Evolutionary conservation across 2,113 vertebrate genomes (phyloP).

Genomic region (Elanoides forficatus): DNA sequence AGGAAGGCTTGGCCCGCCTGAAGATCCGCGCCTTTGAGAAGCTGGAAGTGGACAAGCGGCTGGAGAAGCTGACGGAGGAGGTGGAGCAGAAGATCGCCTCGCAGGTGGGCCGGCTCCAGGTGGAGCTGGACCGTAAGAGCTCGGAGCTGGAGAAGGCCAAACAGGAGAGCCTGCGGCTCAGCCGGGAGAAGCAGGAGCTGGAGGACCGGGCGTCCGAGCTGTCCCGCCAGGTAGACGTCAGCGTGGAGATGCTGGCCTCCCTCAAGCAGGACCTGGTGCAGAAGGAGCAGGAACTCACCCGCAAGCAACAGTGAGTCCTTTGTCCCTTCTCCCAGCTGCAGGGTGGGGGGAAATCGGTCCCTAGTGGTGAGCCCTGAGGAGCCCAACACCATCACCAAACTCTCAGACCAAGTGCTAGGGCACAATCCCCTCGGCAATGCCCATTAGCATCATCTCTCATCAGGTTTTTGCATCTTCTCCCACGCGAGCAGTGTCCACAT

Average conservation of each 20-base stretch:
- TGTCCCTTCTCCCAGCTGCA: rapidly evolving
- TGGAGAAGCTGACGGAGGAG: constrained; percentile 96
- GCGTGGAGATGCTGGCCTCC: constrained; percentile 95
- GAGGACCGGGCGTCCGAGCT: constrained; percentile 93
- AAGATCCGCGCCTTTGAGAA: constrained; percentile 94
- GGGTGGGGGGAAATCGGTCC: background rate
- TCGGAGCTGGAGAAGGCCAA: constrained; percentile 94
- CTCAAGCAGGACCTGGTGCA: constrained; percentile 97
- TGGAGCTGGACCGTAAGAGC: constrained; percentile 93
- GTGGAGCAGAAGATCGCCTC: constrained; percentile 97
- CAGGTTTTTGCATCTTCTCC: background rate
- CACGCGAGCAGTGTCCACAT: rapidly evolving
- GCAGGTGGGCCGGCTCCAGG: constrained; percentile 92
- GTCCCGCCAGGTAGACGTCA: constrained; percentile 96
- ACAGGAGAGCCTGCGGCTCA: constrained; percentile 87
- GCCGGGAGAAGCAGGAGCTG: constrained; percentile 94
- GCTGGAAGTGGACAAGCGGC: constrained; percentile 90
- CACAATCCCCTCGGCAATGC: background rate
- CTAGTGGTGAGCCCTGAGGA: background rate
- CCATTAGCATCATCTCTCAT: rapidly evolving
- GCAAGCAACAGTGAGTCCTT: constrained; percentile 94
- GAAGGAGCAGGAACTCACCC: constrained; percentile 94
- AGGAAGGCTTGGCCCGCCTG: constrained; percentile 92
- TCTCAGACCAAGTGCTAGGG: background rate
- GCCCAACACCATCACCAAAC: background rate